Evolutionary conservation across 2,888 invertebrate genomes (phyloP), one percentile per base, ranked within the genome.

Genomic region (Teleiodes luculella): DNA sequence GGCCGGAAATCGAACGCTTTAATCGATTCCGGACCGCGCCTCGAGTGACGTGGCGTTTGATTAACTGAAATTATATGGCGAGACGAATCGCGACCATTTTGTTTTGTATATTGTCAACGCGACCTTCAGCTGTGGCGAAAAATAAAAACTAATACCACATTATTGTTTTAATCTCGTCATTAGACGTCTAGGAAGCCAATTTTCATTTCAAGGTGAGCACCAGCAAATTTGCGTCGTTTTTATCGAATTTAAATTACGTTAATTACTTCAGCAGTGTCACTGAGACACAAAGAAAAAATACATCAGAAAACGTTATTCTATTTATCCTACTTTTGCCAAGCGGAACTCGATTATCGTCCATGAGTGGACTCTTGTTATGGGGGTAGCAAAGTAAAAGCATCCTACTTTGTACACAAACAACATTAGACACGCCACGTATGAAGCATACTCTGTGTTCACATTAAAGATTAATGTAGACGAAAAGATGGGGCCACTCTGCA

Each of bases 401-500:
- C 70, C 76, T 77, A 80, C 78, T 79, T 75, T 74, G 73, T 73
- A 74, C 74, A 73, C 77, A 83, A 82, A 85, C 76, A 72, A 71
- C 77, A 82, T 86, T 85, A 86, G 83, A 81, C 76, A 78, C 80
- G 80, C 83, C 78, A 80, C 77, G 77, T 86, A 88, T 86, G 86
- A 87, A 80, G 80, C 81, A 81, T 85, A 78, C 79, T 78, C 77
- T 74, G 77, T 84, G 83, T 80, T 76, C 78, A 61, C 85, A 88
- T 89, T 83, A 89, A 89, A 86, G 71, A 88, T 89, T 86, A 80
- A 89, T 88, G 84, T 80, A 84, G 83, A 79, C 87, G 86, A 86
- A 87, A 89, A 88, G 88, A 89, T 88, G 86, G 89, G 87, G 89
- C 89, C 85, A 89, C 89, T 89, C 87, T 88, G 84, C 88, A 89